phyloP scores from a whole-genome alignment of 2,797 vertebrate genomes.

The Clangula hyemalis region DNA sequence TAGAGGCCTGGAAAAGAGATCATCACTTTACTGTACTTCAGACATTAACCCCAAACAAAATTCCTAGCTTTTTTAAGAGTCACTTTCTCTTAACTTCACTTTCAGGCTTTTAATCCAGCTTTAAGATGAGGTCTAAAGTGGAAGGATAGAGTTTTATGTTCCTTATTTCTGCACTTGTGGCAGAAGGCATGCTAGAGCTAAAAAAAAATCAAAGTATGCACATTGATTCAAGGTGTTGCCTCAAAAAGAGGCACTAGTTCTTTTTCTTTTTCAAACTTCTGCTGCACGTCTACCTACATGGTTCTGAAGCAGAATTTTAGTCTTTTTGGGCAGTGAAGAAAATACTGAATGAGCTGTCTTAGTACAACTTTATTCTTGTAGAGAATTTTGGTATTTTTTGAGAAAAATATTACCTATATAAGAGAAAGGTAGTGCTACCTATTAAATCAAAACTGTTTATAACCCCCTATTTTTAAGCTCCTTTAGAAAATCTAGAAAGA shows the following conservation, averaged over 20 bases:
- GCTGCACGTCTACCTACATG: background rate
- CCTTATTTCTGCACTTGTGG: background rate
- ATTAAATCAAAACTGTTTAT: background rate
- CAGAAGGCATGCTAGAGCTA: background rate
- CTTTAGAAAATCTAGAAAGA: background rate
- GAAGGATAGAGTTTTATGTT: background rate
- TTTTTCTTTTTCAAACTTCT: background rate
- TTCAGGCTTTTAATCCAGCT: background rate
- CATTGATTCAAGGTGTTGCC: background rate
- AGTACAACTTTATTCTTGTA: background rate
- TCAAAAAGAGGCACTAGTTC: background rate
- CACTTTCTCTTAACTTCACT: constrained; percentile 47
- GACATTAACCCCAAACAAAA: constrained; percentile 9
- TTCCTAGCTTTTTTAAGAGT: background rate
- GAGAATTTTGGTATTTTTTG: background rate
- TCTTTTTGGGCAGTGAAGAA: background rate
- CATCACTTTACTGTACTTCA: background rate
- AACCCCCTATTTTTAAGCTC: background rate
- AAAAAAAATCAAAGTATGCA: background rate
- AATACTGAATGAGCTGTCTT: background rate
- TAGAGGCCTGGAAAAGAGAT: constrained; percentile 15
- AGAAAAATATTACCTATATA: background rate
- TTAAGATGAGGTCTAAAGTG: background rate
- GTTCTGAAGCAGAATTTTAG: background rate
- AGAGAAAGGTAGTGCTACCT: background rate